Base-by-base conservation (phyloP, 2,888 invertebrate genomes). In the Parnassius smintheus region DNA sequence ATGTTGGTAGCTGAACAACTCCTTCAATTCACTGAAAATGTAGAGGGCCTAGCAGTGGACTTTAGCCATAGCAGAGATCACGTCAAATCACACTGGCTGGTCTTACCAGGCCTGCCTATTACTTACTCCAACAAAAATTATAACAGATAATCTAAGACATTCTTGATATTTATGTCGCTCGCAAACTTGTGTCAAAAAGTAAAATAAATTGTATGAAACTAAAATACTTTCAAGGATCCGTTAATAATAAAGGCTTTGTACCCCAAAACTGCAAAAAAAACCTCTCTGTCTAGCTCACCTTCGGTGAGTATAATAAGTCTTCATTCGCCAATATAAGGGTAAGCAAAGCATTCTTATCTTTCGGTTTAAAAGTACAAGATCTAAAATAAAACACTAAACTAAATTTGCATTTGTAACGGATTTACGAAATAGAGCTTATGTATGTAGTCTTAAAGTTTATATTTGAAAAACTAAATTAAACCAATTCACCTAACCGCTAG, bases 201-300 rank as follows among this genome's bases (percentile, higher is more conserved):
- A 55, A 52, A 52, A 11, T 25, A 57, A 62, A 57, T 56, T 42
- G 52, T 25, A 56, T 52, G 63, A 59, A 63, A 63, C 56, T 56
- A 56, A 49, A 64, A 51, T 53, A 59, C 59, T 50, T 64, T 58
- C 41, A 63, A 35, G 46, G 52, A 56, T 59, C 35, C 56, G 56
- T 60, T 56, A 60, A 56, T 59, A 56, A 52, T 59, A 59, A 64
- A 64, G 64, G 56, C 59, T 59, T 58, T 67, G 59, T 48, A 56
- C 68, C 67, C 68, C 67, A 73, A 73, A 74, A 74, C 52, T 18
- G 9, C 42, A 56, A 59, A 72, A 72, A 74, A 72, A 69, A 68
- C 68, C 68, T 63, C 61, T 66, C 72, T 68, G 75, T 73, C 75
- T 75, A 75, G 75, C 74, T 75, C 75, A 75, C 75, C 75, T 75